A percentile compares a stretch with the other conserved stretches of the same genome.
Evolutionary conservation across 2,888 invertebrate species (phyloP).

Genomic region (Pogonocherus hispidulus): DNA sequence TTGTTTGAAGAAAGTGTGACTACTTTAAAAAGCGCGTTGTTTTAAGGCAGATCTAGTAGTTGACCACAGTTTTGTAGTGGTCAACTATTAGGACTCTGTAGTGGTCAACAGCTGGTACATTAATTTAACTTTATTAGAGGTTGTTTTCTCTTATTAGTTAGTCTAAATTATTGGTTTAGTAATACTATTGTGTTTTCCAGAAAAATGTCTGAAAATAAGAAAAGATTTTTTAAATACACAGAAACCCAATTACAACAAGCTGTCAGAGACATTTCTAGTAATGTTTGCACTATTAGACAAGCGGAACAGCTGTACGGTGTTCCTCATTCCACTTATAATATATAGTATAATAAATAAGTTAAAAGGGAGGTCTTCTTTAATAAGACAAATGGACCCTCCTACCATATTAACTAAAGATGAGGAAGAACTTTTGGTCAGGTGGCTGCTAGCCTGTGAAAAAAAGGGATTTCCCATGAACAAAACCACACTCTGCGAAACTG

Average conservation of each 20-base stretch:
- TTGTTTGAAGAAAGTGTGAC: neutral
- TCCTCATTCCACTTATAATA: conserved; percentile 18
- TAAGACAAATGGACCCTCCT: conserved; percentile 37
- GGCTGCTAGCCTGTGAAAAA: conserved; percentile 35
- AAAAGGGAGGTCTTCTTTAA: conserved; percentile 36
- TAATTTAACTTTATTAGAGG: no score
- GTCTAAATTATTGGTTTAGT: conserved; percentile 7
- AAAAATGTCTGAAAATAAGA: conserved; percentile 13
- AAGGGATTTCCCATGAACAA: conserved; percentile 47
- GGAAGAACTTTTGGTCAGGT: conserved; percentile 38
- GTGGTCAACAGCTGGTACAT: conserved; percentile 21
- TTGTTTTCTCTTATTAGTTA: no score
- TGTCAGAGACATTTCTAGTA: conserved; percentile 7
- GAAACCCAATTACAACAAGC: conserved; percentile 8
- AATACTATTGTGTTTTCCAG: conserved; percentile 7
- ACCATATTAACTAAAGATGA: conserved; percentile 37
- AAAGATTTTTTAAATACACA: conserved; percentile 19
- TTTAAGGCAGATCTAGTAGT: conserved; percentile 26
- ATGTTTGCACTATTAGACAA: conserved; percentile 19
- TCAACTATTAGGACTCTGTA: conserved; percentile 18
- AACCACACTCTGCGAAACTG: conserved; percentile 40
- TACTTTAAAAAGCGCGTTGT: conserved; percentile 3
- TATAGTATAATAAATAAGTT: conserved; percentile 44
- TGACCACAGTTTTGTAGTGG: conserved; percentile 22
- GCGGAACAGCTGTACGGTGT: neutral